These are phyloP conservation scores for Chymomyza costata DNA, from an alignment of 1,140 invertebrate species.

Conservation along the genomic window DNA sequence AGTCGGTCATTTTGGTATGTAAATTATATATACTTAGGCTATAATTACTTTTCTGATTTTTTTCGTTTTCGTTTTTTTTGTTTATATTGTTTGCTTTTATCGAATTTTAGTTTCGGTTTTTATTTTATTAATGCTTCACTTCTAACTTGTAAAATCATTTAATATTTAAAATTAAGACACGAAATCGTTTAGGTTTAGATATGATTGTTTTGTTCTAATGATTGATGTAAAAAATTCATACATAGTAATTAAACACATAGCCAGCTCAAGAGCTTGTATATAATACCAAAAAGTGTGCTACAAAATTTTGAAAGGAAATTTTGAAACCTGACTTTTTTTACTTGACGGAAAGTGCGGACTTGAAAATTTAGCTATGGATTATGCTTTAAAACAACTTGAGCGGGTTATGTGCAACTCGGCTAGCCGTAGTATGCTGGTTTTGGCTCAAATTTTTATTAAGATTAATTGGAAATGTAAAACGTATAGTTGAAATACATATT, in stretches of 20 bases:
- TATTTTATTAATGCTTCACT: slow-evolving; percentile 7
- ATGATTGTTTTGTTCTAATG: slow-evolving; percentile 64
- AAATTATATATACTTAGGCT: slow-evolving; percentile 69
- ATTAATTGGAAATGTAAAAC: no score
- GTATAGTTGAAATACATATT: slow-evolving; percentile 28
- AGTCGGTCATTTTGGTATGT: slow-evolving; percentile 70
- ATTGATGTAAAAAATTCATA: slow-evolving; percentile 48
- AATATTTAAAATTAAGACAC: slow-evolving; percentile 65
- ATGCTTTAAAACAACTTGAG: no score
- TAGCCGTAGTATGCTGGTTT: no score
- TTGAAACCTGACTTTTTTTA: no score
- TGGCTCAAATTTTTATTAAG: no score
- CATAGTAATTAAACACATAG: no score
- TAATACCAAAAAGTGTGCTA: no score
- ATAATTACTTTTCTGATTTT: slow-evolving; percentile 41
- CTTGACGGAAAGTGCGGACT: no score
- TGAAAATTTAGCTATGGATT: no score
- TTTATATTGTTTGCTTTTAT: slow-evolving; percentile 32
- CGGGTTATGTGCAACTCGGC: no score
- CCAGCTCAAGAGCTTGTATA: no score
- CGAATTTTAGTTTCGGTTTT: slow-evolving; percentile 25
- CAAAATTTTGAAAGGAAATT: no score
- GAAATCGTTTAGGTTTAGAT: slow-evolving; percentile 60
- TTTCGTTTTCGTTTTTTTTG: slow-evolving; percentile 13
- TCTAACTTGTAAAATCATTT: slow-evolving; percentile 51